A percentile compares a stretch with the other conserved stretches of the same genome.
Evolutionary conservation across 2,113 vertebrate genomes (phyloP).

Genomic region (Zosterops borbonicus): DNA sequence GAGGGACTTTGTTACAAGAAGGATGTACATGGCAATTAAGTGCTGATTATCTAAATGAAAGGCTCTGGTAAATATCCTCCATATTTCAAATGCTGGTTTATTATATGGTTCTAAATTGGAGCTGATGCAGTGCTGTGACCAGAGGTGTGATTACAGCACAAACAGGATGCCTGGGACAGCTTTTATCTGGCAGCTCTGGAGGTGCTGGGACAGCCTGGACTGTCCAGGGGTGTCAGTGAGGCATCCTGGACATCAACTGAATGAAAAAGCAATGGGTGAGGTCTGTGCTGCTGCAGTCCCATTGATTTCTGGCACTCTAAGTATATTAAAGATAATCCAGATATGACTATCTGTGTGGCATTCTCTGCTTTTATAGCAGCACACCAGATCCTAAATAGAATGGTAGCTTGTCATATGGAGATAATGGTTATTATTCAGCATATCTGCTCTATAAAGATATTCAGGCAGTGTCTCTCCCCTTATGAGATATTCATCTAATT

Average conservation of each 20-base stretch:
- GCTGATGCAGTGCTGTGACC: not conserved
- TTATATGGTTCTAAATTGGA: accelerated
- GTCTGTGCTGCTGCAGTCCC: not conserved
- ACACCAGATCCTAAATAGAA: not conserved
- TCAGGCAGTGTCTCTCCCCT: conserved; percentile 31
- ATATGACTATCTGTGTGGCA: conserved; percentile 7
- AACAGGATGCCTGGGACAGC: not conserved
- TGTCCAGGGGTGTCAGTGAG: not conserved
- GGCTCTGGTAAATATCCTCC: not conserved
- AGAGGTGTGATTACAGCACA: not conserved
- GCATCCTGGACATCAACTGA: not conserved
- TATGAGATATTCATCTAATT: conserved; percentile 63
- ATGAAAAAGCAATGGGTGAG: not conserved
- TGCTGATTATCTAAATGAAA: not conserved
- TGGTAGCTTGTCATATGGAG: conserved; percentile 31
- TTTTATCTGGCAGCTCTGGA: not conserved
- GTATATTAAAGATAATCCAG: conserved; percentile 38
- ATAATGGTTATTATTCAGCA: conserved; percentile 56
- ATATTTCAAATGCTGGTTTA: accelerated
- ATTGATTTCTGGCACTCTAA: not conserved
- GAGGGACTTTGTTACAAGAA: not conserved
- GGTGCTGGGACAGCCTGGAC: not conserved
- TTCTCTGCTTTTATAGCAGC: not conserved
- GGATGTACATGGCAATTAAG: not conserved
- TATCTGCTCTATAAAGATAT: conserved; percentile 49